These are phyloP conservation scores for Furcula furcula DNA, from an alignment of 2,888 invertebrate species.

Conservation along the genomic window DNA sequence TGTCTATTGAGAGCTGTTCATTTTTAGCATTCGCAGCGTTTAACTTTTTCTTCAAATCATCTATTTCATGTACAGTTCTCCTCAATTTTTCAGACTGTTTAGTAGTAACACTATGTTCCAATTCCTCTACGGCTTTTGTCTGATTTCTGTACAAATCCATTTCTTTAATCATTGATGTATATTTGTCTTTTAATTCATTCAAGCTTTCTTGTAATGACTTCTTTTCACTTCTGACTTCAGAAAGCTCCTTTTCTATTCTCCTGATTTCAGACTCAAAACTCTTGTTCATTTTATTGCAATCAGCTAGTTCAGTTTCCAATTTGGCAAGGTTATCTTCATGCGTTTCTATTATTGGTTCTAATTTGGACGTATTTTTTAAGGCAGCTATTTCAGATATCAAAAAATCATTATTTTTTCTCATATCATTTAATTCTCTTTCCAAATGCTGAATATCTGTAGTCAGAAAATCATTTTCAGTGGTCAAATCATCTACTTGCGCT, in stretches of 20 bases:
- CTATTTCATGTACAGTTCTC: constrained; percentile 60
- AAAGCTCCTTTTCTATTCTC: constrained; percentile 79
- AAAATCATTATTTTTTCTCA: constrained; percentile 87
- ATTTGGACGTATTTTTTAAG: constrained; percentile 83
- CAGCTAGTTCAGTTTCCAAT: constrained; percentile 85
- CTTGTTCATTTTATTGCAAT: constrained; percentile 80
- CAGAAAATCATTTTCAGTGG: constrained; percentile 73
- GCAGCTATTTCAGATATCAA: constrained; percentile 85
- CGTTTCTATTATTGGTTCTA: constrained; percentile 87
- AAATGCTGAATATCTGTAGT: constrained; percentile 72
- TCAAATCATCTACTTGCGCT: constrained; percentile 80
- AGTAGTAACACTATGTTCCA: constrained; percentile 61
- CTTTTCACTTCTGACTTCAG: constrained; percentile 64
- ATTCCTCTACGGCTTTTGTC: constrained; percentile 69
- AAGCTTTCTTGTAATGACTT: constrained; percentile 75
- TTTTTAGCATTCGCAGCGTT: constrained; percentile 59
- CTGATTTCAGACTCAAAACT: constrained; percentile 83
- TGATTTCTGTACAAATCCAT: constrained; percentile 65
- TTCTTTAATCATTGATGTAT: constrained; percentile 73
- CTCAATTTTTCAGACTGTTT: constrained; percentile 47
- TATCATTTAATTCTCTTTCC: constrained; percentile 84
- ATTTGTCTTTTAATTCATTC: constrained; percentile 75
- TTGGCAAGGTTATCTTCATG: constrained; percentile 86
- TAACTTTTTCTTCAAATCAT: constrained; percentile 64
- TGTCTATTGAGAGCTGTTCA: constrained; percentile 75